A percentile compares a stretch with the other conserved stretches of the same genome.
phyloP scores from a whole-genome alignment of 2,113 vertebrate species.

The Lepus europaeus region DNA sequence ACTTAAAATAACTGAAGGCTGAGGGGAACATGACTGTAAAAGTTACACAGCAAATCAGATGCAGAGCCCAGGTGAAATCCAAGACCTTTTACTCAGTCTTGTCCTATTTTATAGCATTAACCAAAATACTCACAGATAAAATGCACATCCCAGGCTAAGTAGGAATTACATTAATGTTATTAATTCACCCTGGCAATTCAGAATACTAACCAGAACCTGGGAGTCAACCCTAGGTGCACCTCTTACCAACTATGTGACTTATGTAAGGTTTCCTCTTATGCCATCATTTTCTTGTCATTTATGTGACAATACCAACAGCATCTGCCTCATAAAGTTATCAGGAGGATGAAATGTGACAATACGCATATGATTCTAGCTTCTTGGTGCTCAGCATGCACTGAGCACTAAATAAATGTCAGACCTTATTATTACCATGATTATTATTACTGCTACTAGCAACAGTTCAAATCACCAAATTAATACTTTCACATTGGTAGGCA shows the following conservation, averaged over 20 bases:
- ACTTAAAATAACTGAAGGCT: background rate
- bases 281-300: background rate
- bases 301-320: background rate
- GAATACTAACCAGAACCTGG: background rate
- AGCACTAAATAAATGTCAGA: background rate
- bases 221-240: background rate
- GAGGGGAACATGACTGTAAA: background rate
- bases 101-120: background rate
- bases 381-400: background rate
- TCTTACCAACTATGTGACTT: background rate
- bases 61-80: background rate
- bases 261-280: background rate
- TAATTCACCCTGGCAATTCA: background rate
- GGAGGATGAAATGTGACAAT: background rate
- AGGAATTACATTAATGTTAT: background rate
- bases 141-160: background rate
- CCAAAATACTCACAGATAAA: slow-evolving; percentile 3
- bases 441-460: background rate
- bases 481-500: background rate
- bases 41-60: background rate
- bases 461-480: background rate
- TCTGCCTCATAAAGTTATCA: background rate
- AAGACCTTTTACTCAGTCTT: background rate
- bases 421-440: background rate
- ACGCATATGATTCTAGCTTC: background rate